Percentiles rank a stretch among this genome's conserved stretches.
Conservation (phyloP, 2,888 invertebrate species). For the Yponomeuta evonymella region DNA sequence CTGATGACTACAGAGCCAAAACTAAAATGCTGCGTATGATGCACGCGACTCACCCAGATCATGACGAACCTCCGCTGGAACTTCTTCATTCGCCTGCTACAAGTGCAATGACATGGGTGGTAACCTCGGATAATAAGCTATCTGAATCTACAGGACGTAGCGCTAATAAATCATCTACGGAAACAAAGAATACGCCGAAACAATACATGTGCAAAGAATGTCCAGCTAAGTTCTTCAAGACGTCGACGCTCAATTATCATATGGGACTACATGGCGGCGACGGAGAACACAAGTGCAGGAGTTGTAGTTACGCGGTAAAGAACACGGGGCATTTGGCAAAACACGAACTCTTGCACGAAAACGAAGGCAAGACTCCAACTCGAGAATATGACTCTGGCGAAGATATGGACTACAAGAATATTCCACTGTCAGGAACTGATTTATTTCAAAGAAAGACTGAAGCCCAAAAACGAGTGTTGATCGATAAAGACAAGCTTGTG, state of each 20-base stretch:
- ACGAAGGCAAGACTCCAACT: constrained; percentile 42
- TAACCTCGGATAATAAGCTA: constrained; percentile 43
- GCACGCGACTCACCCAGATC: constrained; percentile 78
- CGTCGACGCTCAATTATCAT: constrained; percentile 82
- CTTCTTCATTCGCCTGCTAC: constrained; percentile 46
- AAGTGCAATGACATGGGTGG: constrained; percentile 65
- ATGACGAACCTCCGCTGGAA: constrained; percentile 79
- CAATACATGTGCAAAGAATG: constrained; percentile 78
- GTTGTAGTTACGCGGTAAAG: constrained; percentile 83
- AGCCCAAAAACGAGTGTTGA: constrained; percentile 69
- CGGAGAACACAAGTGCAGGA: constrained; percentile 80
- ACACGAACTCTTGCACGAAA: constrained; percentile 77
- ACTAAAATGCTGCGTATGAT: constrained; percentile 81
- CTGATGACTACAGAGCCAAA: constrained; percentile 86
- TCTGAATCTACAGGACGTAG: constrained; percentile 30
- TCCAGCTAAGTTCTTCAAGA: constrained; percentile 84
- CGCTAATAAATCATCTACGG: constrained; percentile 27
- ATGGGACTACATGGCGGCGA: constrained; percentile 80
- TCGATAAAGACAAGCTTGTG: constrained; percentile 67
- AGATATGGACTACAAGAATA: constrained; percentile 66
- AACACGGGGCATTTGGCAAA: constrained; percentile 81
- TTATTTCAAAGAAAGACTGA: constrained; percentile 79
- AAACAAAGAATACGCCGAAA: constrained; percentile 50
- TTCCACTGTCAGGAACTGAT: constrained; percentile 80
- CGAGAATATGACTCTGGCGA: constrained; percentile 68